Conservation (phyloP, 2,888 invertebrate species). For the Ophonus ardosiacus region DNA sequence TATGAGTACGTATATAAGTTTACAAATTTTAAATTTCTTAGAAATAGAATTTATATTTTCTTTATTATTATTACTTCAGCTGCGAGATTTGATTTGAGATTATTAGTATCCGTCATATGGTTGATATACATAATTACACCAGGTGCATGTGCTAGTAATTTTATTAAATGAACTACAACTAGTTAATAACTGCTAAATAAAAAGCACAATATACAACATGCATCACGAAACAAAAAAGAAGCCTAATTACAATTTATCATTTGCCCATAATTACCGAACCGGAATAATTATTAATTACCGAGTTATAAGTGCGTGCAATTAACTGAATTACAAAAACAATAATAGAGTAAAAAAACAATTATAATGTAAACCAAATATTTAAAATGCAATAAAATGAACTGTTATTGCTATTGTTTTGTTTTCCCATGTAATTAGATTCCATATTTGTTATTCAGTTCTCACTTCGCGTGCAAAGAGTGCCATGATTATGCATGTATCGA, state of each 20-base stretch:
- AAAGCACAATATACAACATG: not conserved
- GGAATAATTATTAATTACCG: conserved; percentile 36
- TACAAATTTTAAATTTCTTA: too few species aligned
- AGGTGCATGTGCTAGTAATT: too few species aligned
- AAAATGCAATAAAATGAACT: conserved; percentile 7
- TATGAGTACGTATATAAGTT: too few species aligned
- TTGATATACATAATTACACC: too few species aligned
- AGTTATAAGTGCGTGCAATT: not conserved
- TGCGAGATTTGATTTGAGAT: not conserved
- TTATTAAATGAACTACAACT: conserved; percentile 5
- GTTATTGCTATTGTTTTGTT: conserved; percentile 30
- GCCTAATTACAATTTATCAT: conserved; percentile 14
- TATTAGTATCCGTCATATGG: not conserved
- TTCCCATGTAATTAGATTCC: conserved; percentile 14
- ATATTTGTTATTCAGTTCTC: not conserved
- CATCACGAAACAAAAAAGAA: conserved; percentile 26
- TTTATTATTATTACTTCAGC: too few species aligned
- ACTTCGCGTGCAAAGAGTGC: conserved; percentile 26
- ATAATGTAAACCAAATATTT: conserved; percentile 7
- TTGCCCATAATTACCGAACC: not conserved
- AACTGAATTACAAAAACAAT: not conserved
- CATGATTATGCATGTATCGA: conserved; percentile 44
- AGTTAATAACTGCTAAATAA: conserved; percentile 10
- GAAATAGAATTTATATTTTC: too few species aligned
- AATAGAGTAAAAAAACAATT: not conserved